phyloP scores from a whole-genome alignment of 2,888 invertebrate genomes.

The Mechanitis messenoides region DNA sequence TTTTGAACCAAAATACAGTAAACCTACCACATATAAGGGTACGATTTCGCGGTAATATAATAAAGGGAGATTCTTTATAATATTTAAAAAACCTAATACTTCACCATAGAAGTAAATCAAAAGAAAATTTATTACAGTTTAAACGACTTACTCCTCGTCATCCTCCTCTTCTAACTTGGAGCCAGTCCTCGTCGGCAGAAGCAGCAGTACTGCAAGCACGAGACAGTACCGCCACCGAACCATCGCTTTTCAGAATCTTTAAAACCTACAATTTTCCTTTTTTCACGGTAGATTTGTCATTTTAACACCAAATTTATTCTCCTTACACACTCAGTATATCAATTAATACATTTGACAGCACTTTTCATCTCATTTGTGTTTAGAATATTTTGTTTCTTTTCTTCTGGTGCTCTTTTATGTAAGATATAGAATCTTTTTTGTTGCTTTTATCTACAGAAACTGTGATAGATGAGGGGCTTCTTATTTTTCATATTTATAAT shows the following conservation, averaged over 20 bases:
- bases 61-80: too few species aligned
- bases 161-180: constrained; percentile 52
- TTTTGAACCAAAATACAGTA: too few species aligned
- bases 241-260: constrained; percentile 44
- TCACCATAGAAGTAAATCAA: too few species aligned
- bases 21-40: too few species aligned
- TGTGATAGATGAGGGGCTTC: too few species aligned
- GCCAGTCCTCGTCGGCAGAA: constrained; percentile 46
- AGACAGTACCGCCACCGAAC: constrained; percentile 59
- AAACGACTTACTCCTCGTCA: constrained; percentile 50
- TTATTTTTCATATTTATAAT: too few species aligned
- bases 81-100: too few species aligned
- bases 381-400: constrained; percentile 55
- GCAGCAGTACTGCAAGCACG: constrained; percentile 54
- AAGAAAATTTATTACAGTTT: not conserved
- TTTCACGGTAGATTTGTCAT: constrained; percentile 63
- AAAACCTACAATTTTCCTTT: constrained; percentile 38
- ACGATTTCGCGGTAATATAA: too few species aligned
- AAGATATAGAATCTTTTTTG: not conserved
- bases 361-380: constrained; percentile 52
- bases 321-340: constrained; percentile 31
- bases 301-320: constrained; percentile 49
- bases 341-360: constrained; percentile 52
- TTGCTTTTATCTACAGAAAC: not conserved
- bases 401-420: constrained; percentile 31